Percentiles rank a stretch among this genome's conserved stretches.
phyloP scores from a whole-genome alignment of 2,888 invertebrate genomes.

The Pachliopta kotzebuea region DNA sequence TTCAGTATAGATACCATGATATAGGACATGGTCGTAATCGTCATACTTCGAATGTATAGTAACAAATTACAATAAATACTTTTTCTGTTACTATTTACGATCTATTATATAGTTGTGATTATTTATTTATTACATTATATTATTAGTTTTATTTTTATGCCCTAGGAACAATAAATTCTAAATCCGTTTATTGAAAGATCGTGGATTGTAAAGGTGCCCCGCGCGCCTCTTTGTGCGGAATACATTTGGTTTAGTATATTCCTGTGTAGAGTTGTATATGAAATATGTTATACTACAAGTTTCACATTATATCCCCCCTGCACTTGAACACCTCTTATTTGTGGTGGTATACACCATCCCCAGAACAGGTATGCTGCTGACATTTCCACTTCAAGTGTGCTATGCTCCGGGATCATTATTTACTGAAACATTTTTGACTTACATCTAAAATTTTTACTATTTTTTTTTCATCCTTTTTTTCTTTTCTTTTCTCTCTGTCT shows the following conservation, averaged over 20 bases:
- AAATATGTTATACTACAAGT: constrained; percentile 56
- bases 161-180: no score
- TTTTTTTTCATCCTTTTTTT: background rate
- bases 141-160: no score
- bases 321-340: constrained; percentile 14
- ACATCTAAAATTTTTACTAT: background rate
- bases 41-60: no score
- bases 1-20: no score
- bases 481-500: background rate
- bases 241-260: constrained; percentile 68
- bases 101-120: no score
- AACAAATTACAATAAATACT: no score
- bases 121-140: no score
- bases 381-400: background rate
- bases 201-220: constrained; percentile 40
- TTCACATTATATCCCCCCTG: constrained; percentile 30
- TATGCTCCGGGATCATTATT: background rate
- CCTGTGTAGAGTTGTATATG: constrained; percentile 64
- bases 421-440: background rate
- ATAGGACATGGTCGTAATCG: no score
- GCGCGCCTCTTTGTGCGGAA: constrained; percentile 53
- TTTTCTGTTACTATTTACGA: no score
- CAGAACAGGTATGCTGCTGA: background rate
- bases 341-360: constrained; percentile 1
- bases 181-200: constrained; percentile 15